Percentiles rank a stretch among this genome's conserved stretches.
Evolutionary conservation across 2,888 invertebrate species (phyloP).

Genomic region (Cyclophora albipunctata): DNA sequence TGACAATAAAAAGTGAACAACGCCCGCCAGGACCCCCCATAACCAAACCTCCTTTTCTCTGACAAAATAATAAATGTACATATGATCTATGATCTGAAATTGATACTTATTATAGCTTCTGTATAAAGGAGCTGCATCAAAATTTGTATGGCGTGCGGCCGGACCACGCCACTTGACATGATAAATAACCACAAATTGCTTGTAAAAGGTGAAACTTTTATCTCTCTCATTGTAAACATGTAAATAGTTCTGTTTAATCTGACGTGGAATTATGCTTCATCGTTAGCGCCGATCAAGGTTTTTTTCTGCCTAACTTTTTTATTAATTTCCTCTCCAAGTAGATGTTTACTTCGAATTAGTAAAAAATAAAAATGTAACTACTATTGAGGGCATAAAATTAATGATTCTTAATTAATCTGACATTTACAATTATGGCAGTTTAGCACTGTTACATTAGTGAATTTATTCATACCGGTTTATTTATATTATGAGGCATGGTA

Average conservation of each 20-base stretch:
- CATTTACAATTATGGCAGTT: too few relatives aligned
- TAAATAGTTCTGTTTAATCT: conserved; percentile 65
- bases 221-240: conserved; percentile 57
- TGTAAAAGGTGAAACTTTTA: conserved; percentile 68
- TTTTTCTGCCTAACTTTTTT: background rate
- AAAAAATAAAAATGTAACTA: background rate
- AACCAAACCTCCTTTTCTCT: conserved; percentile 40
- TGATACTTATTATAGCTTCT: conserved; percentile 75
- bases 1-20: conserved; percentile 66
- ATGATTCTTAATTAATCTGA: too few relatives aligned
- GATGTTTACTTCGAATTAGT: background rate
- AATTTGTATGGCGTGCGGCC: conserved; percentile 43
- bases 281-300: conserved; percentile 25
- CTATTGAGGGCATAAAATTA: background rate
- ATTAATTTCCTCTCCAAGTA: background rate
- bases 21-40: conserved; percentile 66
- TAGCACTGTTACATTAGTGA: background rate
- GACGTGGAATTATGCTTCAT: conserved; percentile 45
- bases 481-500: background rate
- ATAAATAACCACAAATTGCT: conserved; percentile 72
- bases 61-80: conserved; percentile 61
- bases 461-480: background rate
- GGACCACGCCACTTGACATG: conserved; percentile 40
- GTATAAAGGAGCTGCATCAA: conserved; percentile 68
- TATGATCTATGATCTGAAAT: conserved; percentile 75